Percentiles rank a stretch among this genome's conserved stretches.
phyloP scores from a whole-genome alignment of 2,797 vertebrate genomes.

The Malurus leucopterus region DNA sequence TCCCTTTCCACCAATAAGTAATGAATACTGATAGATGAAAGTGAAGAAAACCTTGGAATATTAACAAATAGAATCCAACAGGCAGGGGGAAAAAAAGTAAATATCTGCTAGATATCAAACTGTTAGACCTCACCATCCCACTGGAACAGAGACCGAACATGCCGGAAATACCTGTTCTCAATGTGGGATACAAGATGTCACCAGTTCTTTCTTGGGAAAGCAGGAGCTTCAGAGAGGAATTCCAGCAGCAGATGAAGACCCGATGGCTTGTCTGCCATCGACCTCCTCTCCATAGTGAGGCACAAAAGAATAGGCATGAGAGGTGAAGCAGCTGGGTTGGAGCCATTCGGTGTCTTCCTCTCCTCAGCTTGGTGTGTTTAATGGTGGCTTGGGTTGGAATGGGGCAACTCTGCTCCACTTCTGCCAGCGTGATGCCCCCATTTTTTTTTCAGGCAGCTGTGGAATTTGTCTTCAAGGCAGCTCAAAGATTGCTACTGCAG shows the following conservation, averaged over 20 bases:
- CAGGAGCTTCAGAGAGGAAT: background rate
- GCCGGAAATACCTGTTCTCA: accelerated
- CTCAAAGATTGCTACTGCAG: background rate
- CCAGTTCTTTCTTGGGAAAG: background rate
- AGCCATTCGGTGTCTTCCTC: background rate
- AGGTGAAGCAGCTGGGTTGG: background rate
- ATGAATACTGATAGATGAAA: background rate
- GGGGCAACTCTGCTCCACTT: accelerated
- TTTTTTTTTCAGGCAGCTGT: background rate
- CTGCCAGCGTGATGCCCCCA: accelerated
- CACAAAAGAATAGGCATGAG: accelerated
- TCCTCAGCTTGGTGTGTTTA: accelerated
- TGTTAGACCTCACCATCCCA: background rate
- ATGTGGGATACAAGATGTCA: background rate
- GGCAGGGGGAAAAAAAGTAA: background rate
- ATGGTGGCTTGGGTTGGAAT: background rate
- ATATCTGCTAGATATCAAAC: background rate
- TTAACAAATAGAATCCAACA: background rate
- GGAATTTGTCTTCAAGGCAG: background rate
- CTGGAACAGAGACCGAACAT: background rate
- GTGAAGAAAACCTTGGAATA: accelerated
- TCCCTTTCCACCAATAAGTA: background rate
- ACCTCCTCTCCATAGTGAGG: accelerated
- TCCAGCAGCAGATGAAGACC: background rate
- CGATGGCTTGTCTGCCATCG: background rate